Percentiles rank a stretch among this genome's conserved stretches.
Conservation (phyloP, 2,888 invertebrate genomes). For the Cerceris ruficornis region DNA sequence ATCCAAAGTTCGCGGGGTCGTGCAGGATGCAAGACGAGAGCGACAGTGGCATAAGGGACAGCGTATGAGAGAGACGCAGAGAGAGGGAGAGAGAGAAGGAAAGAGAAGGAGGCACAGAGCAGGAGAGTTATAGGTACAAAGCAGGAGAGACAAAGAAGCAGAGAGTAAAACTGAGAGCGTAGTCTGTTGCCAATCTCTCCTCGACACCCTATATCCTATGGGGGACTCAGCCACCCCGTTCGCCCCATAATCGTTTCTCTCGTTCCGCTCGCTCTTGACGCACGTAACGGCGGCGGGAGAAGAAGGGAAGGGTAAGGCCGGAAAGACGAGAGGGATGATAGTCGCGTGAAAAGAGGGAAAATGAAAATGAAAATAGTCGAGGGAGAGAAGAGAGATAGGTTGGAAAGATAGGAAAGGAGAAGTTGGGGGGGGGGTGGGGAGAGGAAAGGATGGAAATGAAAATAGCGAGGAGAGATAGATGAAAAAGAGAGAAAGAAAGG, state of each 20-base stretch:
- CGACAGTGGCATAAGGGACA: background rate
- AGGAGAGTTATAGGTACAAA: constrained; percentile 7
- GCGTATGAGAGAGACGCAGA: background rate
- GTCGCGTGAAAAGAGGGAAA: constrained; percentile 15
- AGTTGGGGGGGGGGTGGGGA: background rate
- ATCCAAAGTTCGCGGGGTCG: constrained; percentile 60
- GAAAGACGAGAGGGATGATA: constrained; percentile 18
- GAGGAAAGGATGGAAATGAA: constrained; percentile 20
- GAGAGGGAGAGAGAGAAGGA: constrained; percentile 17
- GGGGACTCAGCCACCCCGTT: constrained; percentile 69
- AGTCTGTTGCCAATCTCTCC: constrained; percentile 73
- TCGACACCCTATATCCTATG: constrained; percentile 70
- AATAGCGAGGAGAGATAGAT: constrained; percentile 16
- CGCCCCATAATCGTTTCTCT: constrained; percentile 73
- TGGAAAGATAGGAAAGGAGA: constrained; percentile 23
- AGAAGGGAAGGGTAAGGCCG: constrained; percentile 7
- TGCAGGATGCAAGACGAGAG: constrained; percentile 47
- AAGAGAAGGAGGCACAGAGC: constrained; percentile 9
- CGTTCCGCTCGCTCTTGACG: constrained; percentile 56
- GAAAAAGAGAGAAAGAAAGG: constrained; percentile 31
- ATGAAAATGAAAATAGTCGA: constrained; percentile 31
- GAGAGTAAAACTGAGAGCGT: constrained; percentile 60
- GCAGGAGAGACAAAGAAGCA: constrained; percentile 21
- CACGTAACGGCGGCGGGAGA: constrained; percentile 5
- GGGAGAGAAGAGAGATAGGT: background rate